Percentiles rank a stretch among this genome's conserved stretches.
These are phyloP conservation scores for Fistularia commersonii DNA, from an alignment of 2,797 vertebrate species.

Conservation along the genomic window DNA sequence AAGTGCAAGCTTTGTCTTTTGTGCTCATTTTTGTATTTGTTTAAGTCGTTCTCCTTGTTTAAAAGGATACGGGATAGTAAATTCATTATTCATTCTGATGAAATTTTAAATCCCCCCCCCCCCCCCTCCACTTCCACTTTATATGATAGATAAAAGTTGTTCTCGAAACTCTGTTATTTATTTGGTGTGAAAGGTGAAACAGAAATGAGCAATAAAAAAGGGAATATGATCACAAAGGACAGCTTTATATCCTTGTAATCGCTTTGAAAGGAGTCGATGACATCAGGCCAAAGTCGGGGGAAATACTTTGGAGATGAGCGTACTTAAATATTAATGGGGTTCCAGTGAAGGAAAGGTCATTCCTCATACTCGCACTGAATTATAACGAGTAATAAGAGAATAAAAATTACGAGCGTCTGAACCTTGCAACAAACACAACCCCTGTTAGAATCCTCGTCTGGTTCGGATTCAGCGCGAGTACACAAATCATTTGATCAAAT, in stretches of 20 bases:
- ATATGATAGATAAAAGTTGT: slow-evolving; percentile 38
- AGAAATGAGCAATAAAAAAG: slow-evolving; percentile 47
- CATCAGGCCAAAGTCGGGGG: slow-evolving; percentile 24
- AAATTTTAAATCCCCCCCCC: slow-evolving; percentile 37
- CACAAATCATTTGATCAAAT: neutral
- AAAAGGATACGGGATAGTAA: slow-evolving; percentile 10
- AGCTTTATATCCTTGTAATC: slow-evolving; percentile 53
- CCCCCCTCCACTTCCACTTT: slow-evolving; percentile 22
- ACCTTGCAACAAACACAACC: neutral
- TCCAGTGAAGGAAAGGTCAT: slow-evolving; percentile 45
- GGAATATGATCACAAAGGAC: slow-evolving; percentile 49
- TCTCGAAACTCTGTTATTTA: slow-evolving; percentile 42
- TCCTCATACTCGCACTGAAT: slow-evolving; percentile 28
- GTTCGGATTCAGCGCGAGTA: no score
- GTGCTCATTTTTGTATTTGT: no score
- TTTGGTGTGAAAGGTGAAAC: slow-evolving; percentile 30
- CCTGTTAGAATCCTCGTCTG: no score
- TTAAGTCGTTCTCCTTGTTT: neutral
- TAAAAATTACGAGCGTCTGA: neutral
- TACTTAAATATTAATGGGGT: slow-evolving; percentile 53
- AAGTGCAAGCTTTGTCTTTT: neutral
- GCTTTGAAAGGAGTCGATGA: slow-evolving; percentile 38
- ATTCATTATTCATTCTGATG: slow-evolving; percentile 47
- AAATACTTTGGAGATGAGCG: slow-evolving; percentile 49
- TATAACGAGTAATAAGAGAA: slow-evolving; percentile 12